Evolutionary conservation across 1,140 invertebrate species (phyloP).

Genomic region (Pseudachorutes palmiensis): DNA sequence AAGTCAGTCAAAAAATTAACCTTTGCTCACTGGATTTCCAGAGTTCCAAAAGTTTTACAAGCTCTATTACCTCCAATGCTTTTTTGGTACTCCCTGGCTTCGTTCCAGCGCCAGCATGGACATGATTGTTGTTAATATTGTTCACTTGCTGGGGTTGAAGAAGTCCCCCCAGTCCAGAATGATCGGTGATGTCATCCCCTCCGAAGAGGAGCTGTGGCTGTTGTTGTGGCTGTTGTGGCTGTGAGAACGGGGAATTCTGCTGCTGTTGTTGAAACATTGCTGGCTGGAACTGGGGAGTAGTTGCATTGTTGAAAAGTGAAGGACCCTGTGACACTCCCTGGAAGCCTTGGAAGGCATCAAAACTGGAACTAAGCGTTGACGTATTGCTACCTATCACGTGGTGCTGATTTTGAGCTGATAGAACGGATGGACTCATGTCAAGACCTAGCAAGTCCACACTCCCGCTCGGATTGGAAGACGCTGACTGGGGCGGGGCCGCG

Average conservation of each 20-base stretch:
- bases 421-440: slow-evolving; percentile 2
- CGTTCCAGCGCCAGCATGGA: background rate
- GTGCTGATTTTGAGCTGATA: background rate
- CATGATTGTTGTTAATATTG: slow-evolving; percentile 35
- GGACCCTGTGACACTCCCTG: background rate
- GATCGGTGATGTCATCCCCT: background rate
- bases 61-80: slow-evolving; percentile 1
- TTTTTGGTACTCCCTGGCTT: background rate
- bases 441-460: background rate
- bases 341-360: slow-evolving; percentile 1
- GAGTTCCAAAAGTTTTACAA: background rate
- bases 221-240: background rate
- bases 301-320: background rate
- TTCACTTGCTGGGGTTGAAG: slow-evolving; percentile 13
- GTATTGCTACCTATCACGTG: slow-evolving; percentile 10
- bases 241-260: background rate
- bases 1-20: background rate
- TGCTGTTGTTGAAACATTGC: slow-evolving; percentile 2
- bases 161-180: background rate
- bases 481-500: background rate
- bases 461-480: background rate
- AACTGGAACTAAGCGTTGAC: slow-evolving; percentile 9
- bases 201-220: background rate
- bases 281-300: background rate
- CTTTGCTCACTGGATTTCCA: background rate